Evolutionary conservation across 2,113 vertebrate genomes (phyloP).

Genomic region (Zingel zingel): DNA sequence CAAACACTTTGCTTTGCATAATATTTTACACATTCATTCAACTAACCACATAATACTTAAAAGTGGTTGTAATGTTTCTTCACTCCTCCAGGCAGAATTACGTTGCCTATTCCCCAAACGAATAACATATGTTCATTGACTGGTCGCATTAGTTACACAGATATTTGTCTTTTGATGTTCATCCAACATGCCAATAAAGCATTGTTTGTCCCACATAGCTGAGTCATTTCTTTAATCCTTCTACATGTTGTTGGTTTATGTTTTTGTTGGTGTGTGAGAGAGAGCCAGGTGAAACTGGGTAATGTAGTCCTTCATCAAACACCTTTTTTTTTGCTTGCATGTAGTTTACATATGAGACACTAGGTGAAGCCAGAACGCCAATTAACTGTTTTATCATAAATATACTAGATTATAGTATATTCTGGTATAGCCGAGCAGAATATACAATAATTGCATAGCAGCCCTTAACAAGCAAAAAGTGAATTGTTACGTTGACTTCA

Average conservation of each 20-base stretch:
- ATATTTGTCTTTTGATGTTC: conserved; percentile 38
- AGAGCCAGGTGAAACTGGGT: not conserved
- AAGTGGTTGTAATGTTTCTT: not conserved
- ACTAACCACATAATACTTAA: not conserved
- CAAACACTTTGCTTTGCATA: not conserved
- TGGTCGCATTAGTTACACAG: conserved; percentile 9
- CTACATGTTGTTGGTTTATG: no score
- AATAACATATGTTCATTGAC: not conserved
- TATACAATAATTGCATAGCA: not conserved
- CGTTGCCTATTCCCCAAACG: not conserved
- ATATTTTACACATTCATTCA: not conserved
- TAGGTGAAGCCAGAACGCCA: conserved; percentile 49
- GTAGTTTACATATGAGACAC: not conserved
- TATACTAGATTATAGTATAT: not conserved
- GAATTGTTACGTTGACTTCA: not conserved
- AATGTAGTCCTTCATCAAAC: not conserved
- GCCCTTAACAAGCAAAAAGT: not conserved
- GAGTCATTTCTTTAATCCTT: not conserved
- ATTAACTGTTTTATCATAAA: not conserved
- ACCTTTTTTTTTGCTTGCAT: not conserved
- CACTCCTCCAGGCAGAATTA: not conserved
- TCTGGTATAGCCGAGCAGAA: not conserved
- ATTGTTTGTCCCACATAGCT: conserved; percentile 23
- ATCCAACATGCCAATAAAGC: conserved; percentile 63
- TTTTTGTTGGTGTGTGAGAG: not conserved